Evolutionary conservation across 2,113 vertebrate species (phyloP).

Genomic region (Pedetes capensis): DNA sequence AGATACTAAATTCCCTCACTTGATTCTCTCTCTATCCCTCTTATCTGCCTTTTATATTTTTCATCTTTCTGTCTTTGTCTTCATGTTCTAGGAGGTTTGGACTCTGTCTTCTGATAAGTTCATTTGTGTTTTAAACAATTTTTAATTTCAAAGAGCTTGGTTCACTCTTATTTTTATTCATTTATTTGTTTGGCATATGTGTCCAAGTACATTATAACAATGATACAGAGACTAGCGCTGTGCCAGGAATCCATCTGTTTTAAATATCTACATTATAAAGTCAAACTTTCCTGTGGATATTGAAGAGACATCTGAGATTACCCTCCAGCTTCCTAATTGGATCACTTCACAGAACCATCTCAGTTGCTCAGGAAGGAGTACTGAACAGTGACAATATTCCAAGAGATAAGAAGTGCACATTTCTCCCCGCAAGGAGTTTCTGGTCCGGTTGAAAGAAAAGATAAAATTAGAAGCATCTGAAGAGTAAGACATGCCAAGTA

Average conservation of each 20-base stretch:
- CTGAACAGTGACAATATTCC: neutral
- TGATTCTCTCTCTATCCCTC: neutral
- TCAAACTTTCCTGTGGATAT: neutral
- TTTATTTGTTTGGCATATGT: neutral
- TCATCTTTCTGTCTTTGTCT: neutral
- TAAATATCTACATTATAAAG: neutral
- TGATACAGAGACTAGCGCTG: neutral
- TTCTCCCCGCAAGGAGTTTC: neutral
- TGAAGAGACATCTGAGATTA: neutral
- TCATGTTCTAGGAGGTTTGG: neutral
- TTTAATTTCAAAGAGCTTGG: neutral
- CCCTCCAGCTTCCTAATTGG: neutral
- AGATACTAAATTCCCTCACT: neutral
- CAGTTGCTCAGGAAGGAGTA: neutral
- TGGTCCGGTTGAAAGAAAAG: neutral
- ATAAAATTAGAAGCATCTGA: neutral
- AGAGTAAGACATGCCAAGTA: neutral
- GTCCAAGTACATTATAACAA: neutral
- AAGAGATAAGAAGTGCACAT: neutral
- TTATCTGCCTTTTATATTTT: neutral
- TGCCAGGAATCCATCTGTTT: neutral
- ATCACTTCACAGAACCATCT: neutral
- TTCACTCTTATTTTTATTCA: neutral
- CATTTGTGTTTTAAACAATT: neutral
- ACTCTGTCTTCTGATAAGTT: neutral